Evolutionary conservation across 2,888 invertebrate genomes (phyloP), one percentile per base, ranked within the genome.

Genomic region (Polymixis flavicincta): DNA sequence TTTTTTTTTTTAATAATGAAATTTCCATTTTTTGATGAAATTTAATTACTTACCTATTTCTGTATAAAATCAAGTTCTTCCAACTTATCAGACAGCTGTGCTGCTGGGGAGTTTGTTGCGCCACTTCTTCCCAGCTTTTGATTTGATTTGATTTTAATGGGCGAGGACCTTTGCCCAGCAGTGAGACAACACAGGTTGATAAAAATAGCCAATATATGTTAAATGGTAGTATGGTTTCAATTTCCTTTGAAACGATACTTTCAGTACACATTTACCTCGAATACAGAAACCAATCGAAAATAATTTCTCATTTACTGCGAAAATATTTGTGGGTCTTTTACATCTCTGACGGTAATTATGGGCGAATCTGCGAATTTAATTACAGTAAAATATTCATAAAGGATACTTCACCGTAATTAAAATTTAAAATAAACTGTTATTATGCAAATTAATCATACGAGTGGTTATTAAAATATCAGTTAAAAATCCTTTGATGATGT

Each of bases 331-430:
- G 74, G 67, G 64, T 60, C 73, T 73, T 80, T 71, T 55, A 45
- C 42, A 67, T 55, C 64, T 42, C 83, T 50, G 57, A 32, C 63
- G 45, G 54, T 73, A 67, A 80, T 84, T 80, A 80, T 71, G 54
- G 54, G 25, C 19, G 80, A 84, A 67, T 64, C 48, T 59, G 63
- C 42, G 57, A 32, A 59, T 84, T 80, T 84, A 80, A 80, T 84
- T 84, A 67, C 67, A 59, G 63, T 64, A 45, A 84, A 80, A 84
- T 79, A 79, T 79, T 71, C 63, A 80, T 84, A 67, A 80, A 79
- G 73, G 80, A 84, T 80, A 64, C 80, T 84, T 71, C 54, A 28
- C 28, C 32, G 57, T 67, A 59, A 80, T 80, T 80, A 84, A 67
- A 84, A 80, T 80, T 80, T 84, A 11, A 80, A 80, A 84, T 72